Evolutionary conservation across 2,888 invertebrate species (phyloP).

Genomic region (Agrochola litura): DNA sequence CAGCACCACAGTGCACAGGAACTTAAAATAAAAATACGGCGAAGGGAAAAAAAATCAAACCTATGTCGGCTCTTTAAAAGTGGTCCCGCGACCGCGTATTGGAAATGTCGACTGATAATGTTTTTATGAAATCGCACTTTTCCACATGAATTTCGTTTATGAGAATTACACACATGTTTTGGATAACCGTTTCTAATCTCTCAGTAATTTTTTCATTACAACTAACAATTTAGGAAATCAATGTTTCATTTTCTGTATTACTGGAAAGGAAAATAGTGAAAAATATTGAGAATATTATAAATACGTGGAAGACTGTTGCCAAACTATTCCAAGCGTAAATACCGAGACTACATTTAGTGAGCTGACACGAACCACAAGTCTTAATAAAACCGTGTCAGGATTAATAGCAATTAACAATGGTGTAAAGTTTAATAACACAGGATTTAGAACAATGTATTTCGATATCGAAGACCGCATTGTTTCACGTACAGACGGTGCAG

Average conservation of each 20-base stretch:
- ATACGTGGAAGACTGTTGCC: background rate
- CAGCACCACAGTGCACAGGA: no score
- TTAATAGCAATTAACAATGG: slow-evolving; percentile 43
- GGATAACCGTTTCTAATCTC: slow-evolving; percentile 32
- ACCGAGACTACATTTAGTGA: slow-evolving; percentile 1
- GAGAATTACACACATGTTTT: slow-evolving; percentile 22
- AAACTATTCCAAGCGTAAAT: no score
- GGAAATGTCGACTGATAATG: no score
- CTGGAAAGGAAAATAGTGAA: background rate
- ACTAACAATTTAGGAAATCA: slow-evolving; percentile 23
- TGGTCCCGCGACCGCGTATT: background rate
- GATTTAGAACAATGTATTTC: slow-evolving; percentile 37
- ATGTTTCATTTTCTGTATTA: slow-evolving; percentile 15
- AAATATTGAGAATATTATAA: background rate
- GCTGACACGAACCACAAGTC: slow-evolving; percentile 27
- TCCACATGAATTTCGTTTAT: slow-evolving; percentile 1
- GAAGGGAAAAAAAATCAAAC: background rate
- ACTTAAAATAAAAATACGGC: background rate
- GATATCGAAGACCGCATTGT: slow-evolving; percentile 39
- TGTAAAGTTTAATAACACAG: slow-evolving; percentile 43
- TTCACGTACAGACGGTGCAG: slow-evolving; percentile 19
- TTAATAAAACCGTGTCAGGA: slow-evolving; percentile 43
- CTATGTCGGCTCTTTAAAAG: background rate
- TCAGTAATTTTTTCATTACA: slow-evolving; percentile 15
- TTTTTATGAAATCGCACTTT: background rate